Conservation (phyloP, 2,888 invertebrate genomes). For the Hymenopus coronatus region DNA sequence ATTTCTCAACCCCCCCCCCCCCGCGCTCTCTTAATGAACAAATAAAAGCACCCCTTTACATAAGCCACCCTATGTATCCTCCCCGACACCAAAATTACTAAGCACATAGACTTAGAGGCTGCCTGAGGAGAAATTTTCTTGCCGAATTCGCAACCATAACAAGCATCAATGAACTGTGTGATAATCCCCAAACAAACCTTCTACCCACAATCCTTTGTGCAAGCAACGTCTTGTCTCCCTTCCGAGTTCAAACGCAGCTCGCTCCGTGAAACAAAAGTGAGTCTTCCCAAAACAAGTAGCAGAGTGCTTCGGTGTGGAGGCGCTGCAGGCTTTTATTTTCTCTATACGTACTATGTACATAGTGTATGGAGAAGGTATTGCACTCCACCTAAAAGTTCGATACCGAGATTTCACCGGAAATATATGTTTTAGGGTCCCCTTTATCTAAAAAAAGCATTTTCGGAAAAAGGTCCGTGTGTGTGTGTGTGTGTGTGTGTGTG, state of each 20-base stretch:
- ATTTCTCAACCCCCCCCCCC: background rate
- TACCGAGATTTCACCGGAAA: too few relatives aligned
- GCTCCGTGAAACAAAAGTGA: too few relatives aligned
- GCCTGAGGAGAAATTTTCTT: conserved; percentile 5
- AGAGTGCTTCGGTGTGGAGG: too few relatives aligned
- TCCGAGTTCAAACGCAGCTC: background rate
- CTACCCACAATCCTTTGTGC: background rate
- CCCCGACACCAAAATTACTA: conserved; percentile 1
- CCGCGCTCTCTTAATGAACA: background rate
- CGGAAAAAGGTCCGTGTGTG: too few relatives aligned
- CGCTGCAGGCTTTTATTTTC: too few relatives aligned
- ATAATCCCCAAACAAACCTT: background rate
- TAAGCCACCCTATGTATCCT: background rate
- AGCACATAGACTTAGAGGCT: background rate
- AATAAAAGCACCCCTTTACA: background rate
- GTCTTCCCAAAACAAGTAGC: too few relatives aligned
- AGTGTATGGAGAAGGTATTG: too few relatives aligned
- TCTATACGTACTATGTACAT: too few relatives aligned
- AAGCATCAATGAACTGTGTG: background rate
- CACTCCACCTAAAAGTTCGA: too few relatives aligned
- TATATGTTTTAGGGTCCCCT: too few relatives aligned
- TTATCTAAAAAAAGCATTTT: too few relatives aligned
- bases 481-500: too few relatives aligned
- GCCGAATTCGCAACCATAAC: conserved; percentile 6
- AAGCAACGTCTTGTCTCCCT: background rate